Evolutionary conservation across 2,797 vertebrate species (phyloP), one percentile per base, ranked within the genome.

Genomic region (Syngnathus rostellatus): DNA sequence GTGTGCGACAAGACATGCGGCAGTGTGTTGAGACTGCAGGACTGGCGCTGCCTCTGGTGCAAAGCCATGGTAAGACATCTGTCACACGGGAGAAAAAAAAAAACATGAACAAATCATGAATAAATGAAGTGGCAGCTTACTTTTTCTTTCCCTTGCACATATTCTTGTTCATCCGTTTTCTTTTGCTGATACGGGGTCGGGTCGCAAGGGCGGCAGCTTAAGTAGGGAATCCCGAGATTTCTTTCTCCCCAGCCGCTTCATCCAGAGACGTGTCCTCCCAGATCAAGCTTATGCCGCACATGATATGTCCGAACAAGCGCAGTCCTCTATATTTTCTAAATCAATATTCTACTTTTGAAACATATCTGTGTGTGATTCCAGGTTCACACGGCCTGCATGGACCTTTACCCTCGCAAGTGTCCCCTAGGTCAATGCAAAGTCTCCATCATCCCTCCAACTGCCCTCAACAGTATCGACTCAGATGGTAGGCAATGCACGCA

Each of bases 21-120:
- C 79, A 98, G 96, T 21, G 97, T 99, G 1, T 88, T 99, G 57
- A 91, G 97, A 40, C 92, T 99, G 64, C 96, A 99, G 78, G 97
- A 99, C 78, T 98, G 97, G 97, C 94, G 94, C 83, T 99, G 97
- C 89, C 94, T 98, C 78, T 99, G 97, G 97, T 99, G 97, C 88
- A 98, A 96, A 90, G 93, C 95, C 16, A 98, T 99, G 96, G 97
- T 99, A 76, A 89, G 89, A 65, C 39, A 40, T 41, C 58, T 61
- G 37, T 61, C 39, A 6, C 37, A n/a, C 12, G 31, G 39, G 16
- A 4, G 10, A 19, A 40, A n/a, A 19, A 19, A 40, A n/a, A 39
- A 16, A 6, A 16, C 16, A 6, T 5, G 1, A 41, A 39, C 38
- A 60, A 19, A 8, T 40, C 19, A 10, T 1, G 2, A 60, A 40